Evolutionary conservation across 2,888 invertebrate genomes (phyloP), one percentile per base, ranked within the genome.

Genomic region (Conus canariensis): DNA sequence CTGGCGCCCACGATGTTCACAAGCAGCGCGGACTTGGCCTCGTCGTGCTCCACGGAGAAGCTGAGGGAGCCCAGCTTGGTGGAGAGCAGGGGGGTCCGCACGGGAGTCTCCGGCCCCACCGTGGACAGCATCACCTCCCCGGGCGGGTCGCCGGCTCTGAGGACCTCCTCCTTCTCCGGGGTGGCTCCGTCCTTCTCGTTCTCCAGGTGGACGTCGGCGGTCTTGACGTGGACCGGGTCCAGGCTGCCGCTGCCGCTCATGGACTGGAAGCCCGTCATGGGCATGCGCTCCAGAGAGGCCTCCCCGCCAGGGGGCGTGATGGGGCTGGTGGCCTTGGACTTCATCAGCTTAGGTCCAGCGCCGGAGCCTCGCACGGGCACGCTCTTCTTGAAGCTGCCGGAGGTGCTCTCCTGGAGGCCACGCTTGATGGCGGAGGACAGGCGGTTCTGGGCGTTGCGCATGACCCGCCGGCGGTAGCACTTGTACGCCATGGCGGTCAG

Each of bases 1-100:
- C 98, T 97, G 96, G 99, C 99, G 85, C 98, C 98, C 77, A 98
- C 98, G 94, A 99, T 98, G 0, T 98, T 99, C 45, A 99, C 99
- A 94, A 98, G 98, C 94, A 99, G 97, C 0, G 99, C 98, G 94
- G 98, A 98, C 96, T 98, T 98, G 95, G 99, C 98, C 93, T 97
- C 97, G 95, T 98, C 98, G 96, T 98, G 99, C 92, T 98, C 98
- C 88, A 99, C 97, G 95, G 98, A 98, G 96, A 99, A 99, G 94
- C 98, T 98, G 95, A 99, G 97, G 91, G 98, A 98, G 0, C 99
- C 99, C 91, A 99, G 97, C 95, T 92, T 89, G 70, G 91, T 91
- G 19, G 91, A 88, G 9, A 87, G 90, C 9, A 87, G 85, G n/a
- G 89, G 90, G 70, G 88, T 86, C 19, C 90, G 89, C 4, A 83